Evolutionary conservation across 2,797 vertebrate genomes (phyloP).

Genomic region (Esox masquinongy): DNA sequence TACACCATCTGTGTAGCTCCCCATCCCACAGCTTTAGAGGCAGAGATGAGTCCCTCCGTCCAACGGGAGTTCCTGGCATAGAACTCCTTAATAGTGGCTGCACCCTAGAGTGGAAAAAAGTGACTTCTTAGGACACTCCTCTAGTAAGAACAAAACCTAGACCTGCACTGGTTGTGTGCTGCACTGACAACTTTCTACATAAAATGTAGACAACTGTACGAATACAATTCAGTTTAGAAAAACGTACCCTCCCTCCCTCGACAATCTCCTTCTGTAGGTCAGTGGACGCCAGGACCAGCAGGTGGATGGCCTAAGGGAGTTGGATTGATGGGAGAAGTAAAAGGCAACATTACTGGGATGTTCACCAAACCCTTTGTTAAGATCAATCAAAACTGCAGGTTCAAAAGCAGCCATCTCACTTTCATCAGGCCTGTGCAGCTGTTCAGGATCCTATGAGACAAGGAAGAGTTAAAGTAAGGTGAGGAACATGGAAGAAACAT

Average conservation of each 20-base stretch:
- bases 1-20: constrained; percentile 97
- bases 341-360: neutral
- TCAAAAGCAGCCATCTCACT: constrained; percentile 69
- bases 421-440: constrained; percentile 97
- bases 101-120: constrained; percentile 78
- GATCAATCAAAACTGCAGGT: neutral
- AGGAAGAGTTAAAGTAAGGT: neutral
- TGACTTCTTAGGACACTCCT: neutral
- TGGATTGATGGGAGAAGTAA: neutral
- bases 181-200: neutral
- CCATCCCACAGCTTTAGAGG: constrained; percentile 98
- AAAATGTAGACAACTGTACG: constrained; percentile 1
- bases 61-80: constrained; percentile 97
- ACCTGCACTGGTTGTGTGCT: neutral
- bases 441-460: constrained; percentile 83
- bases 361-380: neutral
- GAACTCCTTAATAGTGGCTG: constrained; percentile 92
- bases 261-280: constrained; percentile 96
- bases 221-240: constrained; percentile 1
- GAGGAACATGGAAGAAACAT: neutral
- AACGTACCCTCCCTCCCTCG: constrained; percentile 88
- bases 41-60: constrained; percentile 98
- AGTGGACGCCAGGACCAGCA: constrained; percentile 88
- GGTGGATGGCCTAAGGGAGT: constrained; percentile 84
- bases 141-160: neutral